Evolutionary conservation across 2,113 vertebrate species (phyloP).

Genomic region (Nycticryphes semicollaris): DNA sequence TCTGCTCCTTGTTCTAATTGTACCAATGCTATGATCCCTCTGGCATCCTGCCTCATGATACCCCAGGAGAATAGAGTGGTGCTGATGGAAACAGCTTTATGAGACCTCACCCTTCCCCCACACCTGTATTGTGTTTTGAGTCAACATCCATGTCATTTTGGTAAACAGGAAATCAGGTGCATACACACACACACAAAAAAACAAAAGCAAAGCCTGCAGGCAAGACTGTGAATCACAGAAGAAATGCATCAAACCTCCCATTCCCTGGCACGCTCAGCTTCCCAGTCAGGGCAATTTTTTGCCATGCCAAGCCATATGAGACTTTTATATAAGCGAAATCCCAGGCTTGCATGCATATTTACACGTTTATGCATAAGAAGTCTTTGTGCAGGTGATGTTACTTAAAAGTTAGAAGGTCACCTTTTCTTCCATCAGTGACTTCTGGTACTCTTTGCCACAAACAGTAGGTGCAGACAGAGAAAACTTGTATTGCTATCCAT

Average conservation of each 20-base stretch:
- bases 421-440: neutral
- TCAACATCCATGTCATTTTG: neutral
- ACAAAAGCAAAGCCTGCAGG: neutral
- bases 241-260: neutral
- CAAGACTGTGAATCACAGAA: neutral
- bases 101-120: neutral
- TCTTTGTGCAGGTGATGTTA: neutral
- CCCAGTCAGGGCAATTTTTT: neutral
- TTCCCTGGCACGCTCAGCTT: neutral
- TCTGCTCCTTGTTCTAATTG: neutral
- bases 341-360: neutral
- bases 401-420: neutral
- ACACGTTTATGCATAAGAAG: neutral
- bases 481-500: neutral
- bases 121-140: neutral
- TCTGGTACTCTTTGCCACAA: neutral
- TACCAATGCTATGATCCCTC: neutral
- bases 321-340: neutral
- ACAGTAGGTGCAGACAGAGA: neutral
- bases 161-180: neutral
- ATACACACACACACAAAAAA: too few relatives aligned
- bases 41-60: neutral
- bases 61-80: neutral
- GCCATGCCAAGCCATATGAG: neutral
- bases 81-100: neutral